These are phyloP conservation scores for Scaptomyza tumidula DNA, from an alignment of 2,888 invertebrate species.

Conservation along the genomic window DNA sequence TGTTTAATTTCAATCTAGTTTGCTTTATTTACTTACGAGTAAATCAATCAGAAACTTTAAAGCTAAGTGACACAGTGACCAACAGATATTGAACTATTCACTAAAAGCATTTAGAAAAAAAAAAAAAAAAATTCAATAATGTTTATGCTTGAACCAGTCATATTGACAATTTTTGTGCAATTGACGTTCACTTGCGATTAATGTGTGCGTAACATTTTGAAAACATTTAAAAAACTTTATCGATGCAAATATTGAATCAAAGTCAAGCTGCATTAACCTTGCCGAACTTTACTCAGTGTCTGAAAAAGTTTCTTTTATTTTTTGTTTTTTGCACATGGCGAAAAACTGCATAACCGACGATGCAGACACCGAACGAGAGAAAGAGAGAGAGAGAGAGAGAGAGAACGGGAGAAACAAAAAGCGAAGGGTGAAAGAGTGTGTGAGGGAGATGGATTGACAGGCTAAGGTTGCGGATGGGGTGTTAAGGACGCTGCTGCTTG, in stretches of 20 bases:
- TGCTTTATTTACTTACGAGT: neutral
- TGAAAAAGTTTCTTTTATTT: slow-evolving; percentile 57
- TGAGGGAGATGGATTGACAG: slow-evolving; percentile 25
- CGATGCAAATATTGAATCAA: slow-evolving; percentile 79
- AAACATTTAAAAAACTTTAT: slow-evolving; percentile 64
- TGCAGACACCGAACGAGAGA: neutral
- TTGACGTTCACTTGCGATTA: slow-evolving; percentile 24
- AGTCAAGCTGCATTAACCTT: slow-evolving; percentile 79
- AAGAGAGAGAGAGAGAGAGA: neutral
- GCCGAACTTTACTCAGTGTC: slow-evolving; percentile 72
- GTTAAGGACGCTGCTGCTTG: slow-evolving; percentile 5
- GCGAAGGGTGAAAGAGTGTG: slow-evolving; percentile 11
- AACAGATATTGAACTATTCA: neutral
- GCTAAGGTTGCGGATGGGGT: slow-evolving; percentile 29
- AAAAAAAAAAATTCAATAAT: neutral
- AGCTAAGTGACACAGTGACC: neutral
- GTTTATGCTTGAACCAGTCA: neutral
- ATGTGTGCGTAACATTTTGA: slow-evolving; percentile 1
- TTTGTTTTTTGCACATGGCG: slow-evolving; percentile 44
- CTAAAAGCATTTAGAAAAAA: slow-evolving; percentile 3
- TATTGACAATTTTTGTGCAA: slow-evolving; percentile 20
- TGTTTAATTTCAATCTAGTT: neutral
- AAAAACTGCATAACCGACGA: slow-evolving; percentile 55
- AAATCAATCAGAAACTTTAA: neutral
- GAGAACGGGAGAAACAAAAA: slow-evolving; percentile 12